Conservation (phyloP, 2,888 invertebrate genomes). For the Drosophila meridionalis region DNA sequence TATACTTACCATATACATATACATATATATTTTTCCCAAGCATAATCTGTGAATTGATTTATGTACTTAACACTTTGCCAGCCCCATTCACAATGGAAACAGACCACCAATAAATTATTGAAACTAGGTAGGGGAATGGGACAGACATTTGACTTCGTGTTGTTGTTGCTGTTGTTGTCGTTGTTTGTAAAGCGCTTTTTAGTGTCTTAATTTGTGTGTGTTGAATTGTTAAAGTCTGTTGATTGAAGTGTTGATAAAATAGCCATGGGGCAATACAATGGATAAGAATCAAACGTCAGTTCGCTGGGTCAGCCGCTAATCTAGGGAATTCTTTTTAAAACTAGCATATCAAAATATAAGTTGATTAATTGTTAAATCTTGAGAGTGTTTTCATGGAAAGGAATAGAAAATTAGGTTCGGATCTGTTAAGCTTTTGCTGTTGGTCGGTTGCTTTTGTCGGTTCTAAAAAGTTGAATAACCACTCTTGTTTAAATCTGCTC, state of each 20-base stretch:
- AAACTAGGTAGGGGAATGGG: conserved; percentile 22
- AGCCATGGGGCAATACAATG: conserved; percentile 22
- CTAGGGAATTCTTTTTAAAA: conserved; percentile 6
- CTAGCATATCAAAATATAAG: background rate
- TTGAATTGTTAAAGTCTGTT: conserved; percentile 36
- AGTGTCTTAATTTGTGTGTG: conserved; percentile 62
- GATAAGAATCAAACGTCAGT: conserved; percentile 19
- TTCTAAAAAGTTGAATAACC: background rate
- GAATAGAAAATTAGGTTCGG: background rate
- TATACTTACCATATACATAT: conserved; percentile 33
- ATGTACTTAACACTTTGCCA: conserved; percentile 62
- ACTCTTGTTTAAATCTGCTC: accelerated
- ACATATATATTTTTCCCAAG: conserved; percentile 28
- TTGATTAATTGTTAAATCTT: conserved; percentile 21
- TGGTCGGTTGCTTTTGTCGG: no score
- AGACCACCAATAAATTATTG: conserved; percentile 49
- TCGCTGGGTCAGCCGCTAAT: conserved; percentile 22
- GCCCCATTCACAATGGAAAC: conserved; percentile 25
- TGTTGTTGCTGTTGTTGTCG: conserved; percentile 17
- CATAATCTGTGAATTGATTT: conserved; percentile 63
- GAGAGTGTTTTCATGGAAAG: background rate
- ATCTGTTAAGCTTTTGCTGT: background rate
- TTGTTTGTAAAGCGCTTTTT: conserved; percentile 41
- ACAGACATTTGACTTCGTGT: conserved; percentile 16
- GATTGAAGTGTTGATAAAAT: conserved; percentile 56